Evolutionary conservation across 2,797 vertebrate genomes (phyloP).

Genomic region (Anolis apletophallus): DNA sequence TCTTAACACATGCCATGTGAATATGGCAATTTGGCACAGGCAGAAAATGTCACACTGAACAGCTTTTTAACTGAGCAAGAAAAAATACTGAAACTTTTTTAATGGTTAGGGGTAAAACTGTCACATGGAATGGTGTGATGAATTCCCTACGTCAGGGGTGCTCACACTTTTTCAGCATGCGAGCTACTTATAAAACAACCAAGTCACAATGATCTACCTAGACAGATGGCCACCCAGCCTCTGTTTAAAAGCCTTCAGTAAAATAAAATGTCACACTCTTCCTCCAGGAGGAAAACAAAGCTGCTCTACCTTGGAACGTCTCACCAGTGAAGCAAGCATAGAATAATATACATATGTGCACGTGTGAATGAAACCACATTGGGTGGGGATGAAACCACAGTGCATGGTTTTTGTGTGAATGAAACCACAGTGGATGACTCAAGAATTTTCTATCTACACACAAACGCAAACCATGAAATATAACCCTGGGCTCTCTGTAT

Average conservation of each 20-base stretch:
- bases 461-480: constrained; percentile 1
- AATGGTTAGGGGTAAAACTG: neutral
- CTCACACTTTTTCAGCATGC: too few species aligned
- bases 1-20: neutral
- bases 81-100: neutral
- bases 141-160: too few species aligned
- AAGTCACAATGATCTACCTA: too few species aligned
- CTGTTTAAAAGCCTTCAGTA: too few species aligned
- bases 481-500: neutral
- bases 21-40: neutral
- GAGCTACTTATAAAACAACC: too few species aligned
- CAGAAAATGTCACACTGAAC: neutral
- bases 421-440: neutral
- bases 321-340: neutral
- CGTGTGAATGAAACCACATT: neutral
- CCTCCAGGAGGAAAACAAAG: neutral
- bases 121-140: neutral
- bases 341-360: neutral
- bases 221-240: too few species aligned
- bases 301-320: neutral
- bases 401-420: neutral
- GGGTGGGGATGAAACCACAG: neutral
- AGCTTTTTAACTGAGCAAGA: neutral
- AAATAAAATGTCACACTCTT: neutral
- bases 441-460: neutral